These are phyloP conservation scores for Oncorhynchus kisutch DNA, from an alignment of 2,113 vertebrate species.

Conservation along the genomic window DNA sequence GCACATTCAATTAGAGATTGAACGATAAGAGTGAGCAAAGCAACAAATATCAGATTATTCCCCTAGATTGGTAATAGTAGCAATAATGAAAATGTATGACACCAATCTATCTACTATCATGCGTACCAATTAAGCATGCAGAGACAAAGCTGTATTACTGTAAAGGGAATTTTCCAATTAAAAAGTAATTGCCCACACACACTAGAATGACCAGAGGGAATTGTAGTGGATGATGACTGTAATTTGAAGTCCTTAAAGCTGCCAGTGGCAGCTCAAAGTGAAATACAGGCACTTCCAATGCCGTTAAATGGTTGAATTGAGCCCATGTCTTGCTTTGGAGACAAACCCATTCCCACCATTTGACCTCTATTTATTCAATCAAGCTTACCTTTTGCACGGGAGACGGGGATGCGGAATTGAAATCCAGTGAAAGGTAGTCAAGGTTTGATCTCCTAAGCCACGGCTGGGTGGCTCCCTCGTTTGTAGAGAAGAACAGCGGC, in stretches of 20 bases:
- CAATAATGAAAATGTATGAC: neutral
- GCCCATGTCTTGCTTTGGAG: neutral
- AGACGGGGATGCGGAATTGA: constrained; percentile 89
- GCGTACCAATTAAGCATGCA: neutral
- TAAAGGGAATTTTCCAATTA: neutral
- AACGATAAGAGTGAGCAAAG: neutral
- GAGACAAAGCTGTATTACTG: neutral
- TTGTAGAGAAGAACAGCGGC: constrained; percentile 64
- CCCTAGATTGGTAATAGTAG: neutral
- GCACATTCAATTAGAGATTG: neutral
- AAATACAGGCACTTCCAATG: neutral
- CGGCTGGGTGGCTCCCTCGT: constrained; percentile 64
- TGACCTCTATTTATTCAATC: neutral
- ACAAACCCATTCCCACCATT: neutral
- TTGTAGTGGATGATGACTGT: neutral
- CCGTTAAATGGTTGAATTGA: neutral
- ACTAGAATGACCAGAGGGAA: neutral
- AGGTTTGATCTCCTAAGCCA: constrained; percentile 83
- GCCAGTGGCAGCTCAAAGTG: neutral
- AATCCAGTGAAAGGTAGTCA: constrained; percentile 94
- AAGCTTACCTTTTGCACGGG: constrained; percentile 87
- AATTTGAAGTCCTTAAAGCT: neutral
- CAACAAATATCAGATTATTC: neutral
- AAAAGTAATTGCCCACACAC: neutral
- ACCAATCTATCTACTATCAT: neutral